Conservation (phyloP, 2,113 vertebrate species). For the Carettochelys insculpta region DNA sequence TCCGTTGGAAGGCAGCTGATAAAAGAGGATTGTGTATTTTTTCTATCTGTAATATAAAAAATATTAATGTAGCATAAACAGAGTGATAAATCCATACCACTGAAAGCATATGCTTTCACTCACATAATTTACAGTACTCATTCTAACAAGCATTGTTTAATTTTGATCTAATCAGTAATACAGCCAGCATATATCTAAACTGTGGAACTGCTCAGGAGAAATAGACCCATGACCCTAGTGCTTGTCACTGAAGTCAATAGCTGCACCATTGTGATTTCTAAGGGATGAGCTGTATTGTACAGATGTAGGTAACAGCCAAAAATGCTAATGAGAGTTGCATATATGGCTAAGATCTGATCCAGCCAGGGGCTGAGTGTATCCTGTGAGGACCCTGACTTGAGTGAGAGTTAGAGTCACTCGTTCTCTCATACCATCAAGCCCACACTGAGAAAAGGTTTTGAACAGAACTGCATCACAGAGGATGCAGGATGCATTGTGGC, state of each 20-base stretch:
- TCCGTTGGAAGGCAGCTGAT: conserved; percentile 71
- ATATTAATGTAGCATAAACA: background rate
- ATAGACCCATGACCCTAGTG: background rate
- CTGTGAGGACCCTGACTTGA: background rate
- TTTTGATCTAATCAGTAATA: background rate
- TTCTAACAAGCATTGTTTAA: background rate
- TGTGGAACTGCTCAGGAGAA: background rate
- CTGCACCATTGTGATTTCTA: background rate
- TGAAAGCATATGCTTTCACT: background rate
- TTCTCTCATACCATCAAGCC: background rate
- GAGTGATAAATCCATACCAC: background rate
- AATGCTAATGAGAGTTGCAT: background rate
- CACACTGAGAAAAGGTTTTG: background rate
- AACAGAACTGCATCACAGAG: background rate
- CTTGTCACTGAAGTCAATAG: background rate
- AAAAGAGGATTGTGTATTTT: conserved; percentile 78
- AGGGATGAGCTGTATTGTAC: background rate
- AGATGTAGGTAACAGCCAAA: background rate
- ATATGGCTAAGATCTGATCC: background rate
- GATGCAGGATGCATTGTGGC: too few relatives aligned
- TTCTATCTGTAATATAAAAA: conserved; percentile 78
- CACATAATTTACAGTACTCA: background rate
- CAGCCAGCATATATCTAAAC: background rate
- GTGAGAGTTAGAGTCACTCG: background rate
- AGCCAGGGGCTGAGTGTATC: background rate